Base-by-base conservation (phyloP, 2,797 vertebrate species). In the Margarornis squamiger region DNA sequence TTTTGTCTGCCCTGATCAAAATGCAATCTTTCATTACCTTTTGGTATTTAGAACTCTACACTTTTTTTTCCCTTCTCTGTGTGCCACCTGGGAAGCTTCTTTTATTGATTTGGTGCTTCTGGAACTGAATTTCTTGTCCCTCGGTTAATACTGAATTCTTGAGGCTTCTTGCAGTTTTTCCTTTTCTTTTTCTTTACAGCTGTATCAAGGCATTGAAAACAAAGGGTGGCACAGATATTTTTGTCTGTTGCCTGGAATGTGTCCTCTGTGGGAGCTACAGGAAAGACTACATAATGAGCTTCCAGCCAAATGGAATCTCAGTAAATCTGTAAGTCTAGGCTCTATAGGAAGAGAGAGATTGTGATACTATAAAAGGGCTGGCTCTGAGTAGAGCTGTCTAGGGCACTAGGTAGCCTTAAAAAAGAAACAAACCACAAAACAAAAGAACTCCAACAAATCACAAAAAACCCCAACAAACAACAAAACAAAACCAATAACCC, bases 381-480 rank as follows among this genome's bases (percentile, higher is more conserved):
- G 6, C 9, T 52, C 22, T 57, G n/a, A 86, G 27, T 38, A 92
- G 85, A 92, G 21, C 41, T 81, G 27, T 68, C n/a, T 76, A 58
- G 51, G 23, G 20, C 20, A 67, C 39, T 57, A 38, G 34, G 43
- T 32, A 49, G 34, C 4, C 21, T 26, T 36, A 8, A 34, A 26
- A n/a, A 34, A 22, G 10, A 36, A 19, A 26, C 22, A 3, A 0
- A 6, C n/a, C 30, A 32, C 11, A 30, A 32, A 32, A 2, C 3
- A 30, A 38, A 65, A 59, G 3, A 55, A 9, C 8, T 7, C 14
- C n/a, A 27, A 72, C 17, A 39, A 32, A 34, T 34, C 49, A n/a
- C 7, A 36, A 45, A 10, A 24, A 27, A 4, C 7, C 32, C 23
- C 24, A 43, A 43, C 12, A 36, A 48, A 20, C 19, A 29, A 30